Evolutionary conservation across 1,140 invertebrate genomes (phyloP), one percentile per base, ranked within the genome.

Genomic region (Alviniconcha marisindica): DNA sequence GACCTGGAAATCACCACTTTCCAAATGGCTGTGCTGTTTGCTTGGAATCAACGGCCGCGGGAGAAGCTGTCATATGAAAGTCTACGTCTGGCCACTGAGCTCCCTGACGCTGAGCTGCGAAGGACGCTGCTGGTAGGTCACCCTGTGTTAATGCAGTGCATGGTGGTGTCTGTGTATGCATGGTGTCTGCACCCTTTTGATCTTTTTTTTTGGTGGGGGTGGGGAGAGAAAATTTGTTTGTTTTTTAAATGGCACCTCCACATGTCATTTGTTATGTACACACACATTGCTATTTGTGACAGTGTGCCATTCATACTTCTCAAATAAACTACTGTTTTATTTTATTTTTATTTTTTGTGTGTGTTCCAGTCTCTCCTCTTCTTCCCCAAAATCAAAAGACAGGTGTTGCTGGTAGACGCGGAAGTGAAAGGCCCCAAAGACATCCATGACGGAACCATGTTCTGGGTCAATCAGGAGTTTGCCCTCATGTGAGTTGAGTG

Each of bases 21-120:
- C 93, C 99, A 99, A 96, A 99, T 99, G 98, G 98, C 98, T 81
- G 98, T 99, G n/a, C 94, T 99, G 31, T 99, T 99, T 94, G 97
- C 97, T 14, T 99, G 98, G 98, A 99, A 99, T 95, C 97, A 99
- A 92, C 94, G 98, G 88, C 96, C 97, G 42, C 87, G 90, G 83
- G 98, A 99, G 87, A 96, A 96, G 93, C 96, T 99, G 51, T 96
- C 96, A 4, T 98, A 99, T 90, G 98, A 99, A 94, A 98, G 98
- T 94, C 94, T 99, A 74, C 95, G 97, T 90, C 93, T 99, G 87
- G 98, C 99, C 4, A 99, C 99, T 1, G 98, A 99, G 94, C 94
- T 99, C 84, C 98, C 98, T 73, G 98, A 99, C 94, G 96, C 96
- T 36, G 99, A 99, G 94, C 94, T 99, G 38, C 95, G 97, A 87